Evolutionary conservation across 1,140 invertebrate species (phyloP).

Genomic region (Pogonomyrmex californicus): DNA sequence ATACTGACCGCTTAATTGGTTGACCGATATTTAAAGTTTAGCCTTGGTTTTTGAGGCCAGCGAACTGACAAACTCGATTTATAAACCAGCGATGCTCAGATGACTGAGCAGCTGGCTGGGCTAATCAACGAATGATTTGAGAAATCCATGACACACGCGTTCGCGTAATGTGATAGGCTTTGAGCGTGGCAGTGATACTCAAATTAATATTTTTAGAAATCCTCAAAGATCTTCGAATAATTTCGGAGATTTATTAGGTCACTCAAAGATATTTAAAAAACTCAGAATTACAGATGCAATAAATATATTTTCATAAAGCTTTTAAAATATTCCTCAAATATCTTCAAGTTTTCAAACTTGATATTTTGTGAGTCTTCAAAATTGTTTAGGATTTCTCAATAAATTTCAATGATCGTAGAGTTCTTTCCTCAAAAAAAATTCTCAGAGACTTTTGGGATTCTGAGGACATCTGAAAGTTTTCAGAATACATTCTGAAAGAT

Average conservation of each 20-base stretch:
- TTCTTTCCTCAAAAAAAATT: neutral
- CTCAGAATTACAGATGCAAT: neutral
- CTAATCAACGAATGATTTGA: neutral
- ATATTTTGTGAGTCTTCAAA: neutral
- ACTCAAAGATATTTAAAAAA: neutral
- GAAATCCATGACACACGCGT: slow-evolving; percentile 15
- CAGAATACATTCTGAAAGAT: neutral
- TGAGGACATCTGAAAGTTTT: neutral
- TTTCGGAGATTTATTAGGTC: neutral
- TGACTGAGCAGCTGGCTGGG: neutral
- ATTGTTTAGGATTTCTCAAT: neutral
- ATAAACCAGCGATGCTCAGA: slow-evolving; percentile 31
- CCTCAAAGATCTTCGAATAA: neutral
- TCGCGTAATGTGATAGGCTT: slow-evolving; percentile 26
- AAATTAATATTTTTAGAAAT: slow-evolving; percentile 19
- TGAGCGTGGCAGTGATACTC: slow-evolving; percentile 8
- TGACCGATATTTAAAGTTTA: slow-evolving; percentile 17
- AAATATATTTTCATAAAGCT: too few species aligned
- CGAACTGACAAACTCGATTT: slow-evolving; percentile 22
- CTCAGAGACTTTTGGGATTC: neutral
- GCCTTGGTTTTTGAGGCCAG: neutral
- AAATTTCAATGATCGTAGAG: neutral
- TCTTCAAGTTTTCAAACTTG: neutral
- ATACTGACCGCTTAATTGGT: slow-evolving; percentile 21
- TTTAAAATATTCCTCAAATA: neutral